Evolutionary conservation across 1,140 invertebrate genomes (phyloP), one percentile per base, ranked within the genome.

Genomic region (Drosophila sechellia): DNA sequence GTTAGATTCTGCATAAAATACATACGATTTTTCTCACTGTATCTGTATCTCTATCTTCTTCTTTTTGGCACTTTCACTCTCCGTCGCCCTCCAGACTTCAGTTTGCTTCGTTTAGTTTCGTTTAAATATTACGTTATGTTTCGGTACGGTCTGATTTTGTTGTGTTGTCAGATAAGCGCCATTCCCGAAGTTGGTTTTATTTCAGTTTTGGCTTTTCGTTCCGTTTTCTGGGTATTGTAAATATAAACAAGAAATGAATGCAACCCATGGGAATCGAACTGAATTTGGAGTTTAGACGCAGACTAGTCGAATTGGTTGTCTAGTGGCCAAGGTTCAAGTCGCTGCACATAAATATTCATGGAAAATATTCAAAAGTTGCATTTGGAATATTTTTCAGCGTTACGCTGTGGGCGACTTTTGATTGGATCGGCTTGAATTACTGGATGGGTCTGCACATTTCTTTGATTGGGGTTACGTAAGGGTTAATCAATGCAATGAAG

Each of bases 41-140:
- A 17, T 17, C 20, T 22, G 20, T 22, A 22, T 42, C 12, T 42
- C 59, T 52, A 22, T 68, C 40, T 58, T 49, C 42, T 70, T 53
- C 46, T 64, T 77, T 79, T 84, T 87, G 65, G 78, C 83, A 86
- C 83, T 86, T 86, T 86, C 83, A 81, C 83, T 86, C 83, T 86
- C 70, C 63, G 20, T 78, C 73, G 60, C 60, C 85, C 81, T 55
- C 50, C 31, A 68, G 58, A 31, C 50, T 58, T 60, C 66, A 46
- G 20, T 59, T 71, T 12, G 66, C 22, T 64, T 81, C 69, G 75
- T 60, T 75, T 69, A 71, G 79, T 70, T 75, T 79, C 64, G 58
- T 81, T 84, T 60, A 81, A 81, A 68, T 79, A 87, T 87, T 87
- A 87, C 83, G 66, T 64, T 86, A 81, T 85, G 45, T 76, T 77